A percentile compares a stretch with the other conserved stretches of the same genome.
phyloP scores from a whole-genome alignment of 1,140 invertebrate genomes.

The Ips nitidus region DNA sequence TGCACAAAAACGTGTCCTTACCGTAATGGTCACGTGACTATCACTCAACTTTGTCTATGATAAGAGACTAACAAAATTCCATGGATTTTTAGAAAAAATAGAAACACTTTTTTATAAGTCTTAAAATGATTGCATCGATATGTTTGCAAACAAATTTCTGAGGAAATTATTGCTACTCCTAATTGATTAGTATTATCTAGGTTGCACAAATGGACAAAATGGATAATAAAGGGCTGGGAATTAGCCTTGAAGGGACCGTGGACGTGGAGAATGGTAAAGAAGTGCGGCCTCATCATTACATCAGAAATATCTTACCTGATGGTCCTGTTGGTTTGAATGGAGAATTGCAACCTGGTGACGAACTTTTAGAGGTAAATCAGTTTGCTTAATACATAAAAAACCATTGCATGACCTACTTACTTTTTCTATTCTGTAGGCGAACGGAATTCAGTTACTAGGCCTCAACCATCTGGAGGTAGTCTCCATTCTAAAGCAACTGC shows the following conservation, averaged over 20 bases:
- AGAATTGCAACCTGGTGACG: slow-evolving; percentile 61
- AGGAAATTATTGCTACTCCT: neutral
- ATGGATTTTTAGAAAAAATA: too few relatives aligned
- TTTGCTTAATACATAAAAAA: neutral
- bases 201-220: slow-evolving; percentile 71
- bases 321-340: slow-evolving; percentile 80
- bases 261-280: slow-evolving; percentile 74
- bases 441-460: slow-evolving; percentile 82
- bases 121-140: too few relatives aligned
- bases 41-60: too few relatives aligned
- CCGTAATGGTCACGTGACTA: too few relatives aligned
- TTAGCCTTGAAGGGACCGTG: slow-evolving; percentile 85
- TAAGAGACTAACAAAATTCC: too few relatives aligned
- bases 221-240: slow-evolving; percentile 75
- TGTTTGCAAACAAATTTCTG: too few relatives aligned
- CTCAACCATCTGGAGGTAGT: slow-evolving; percentile 91
- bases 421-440: slow-evolving; percentile 66
- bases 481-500: slow-evolving; percentile 83
- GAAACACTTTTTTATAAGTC: too few relatives aligned
- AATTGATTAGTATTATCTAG: slow-evolving; percentile 48
- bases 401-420: neutral
- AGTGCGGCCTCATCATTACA: slow-evolving; percentile 79
- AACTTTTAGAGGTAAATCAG: slow-evolving; percentile 62
- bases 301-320: slow-evolving; percentile 75
- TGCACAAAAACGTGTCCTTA: too few relatives aligned